Conservation (phyloP, 2,797 vertebrate species). For the Triplophysa bombifrons region DNA sequence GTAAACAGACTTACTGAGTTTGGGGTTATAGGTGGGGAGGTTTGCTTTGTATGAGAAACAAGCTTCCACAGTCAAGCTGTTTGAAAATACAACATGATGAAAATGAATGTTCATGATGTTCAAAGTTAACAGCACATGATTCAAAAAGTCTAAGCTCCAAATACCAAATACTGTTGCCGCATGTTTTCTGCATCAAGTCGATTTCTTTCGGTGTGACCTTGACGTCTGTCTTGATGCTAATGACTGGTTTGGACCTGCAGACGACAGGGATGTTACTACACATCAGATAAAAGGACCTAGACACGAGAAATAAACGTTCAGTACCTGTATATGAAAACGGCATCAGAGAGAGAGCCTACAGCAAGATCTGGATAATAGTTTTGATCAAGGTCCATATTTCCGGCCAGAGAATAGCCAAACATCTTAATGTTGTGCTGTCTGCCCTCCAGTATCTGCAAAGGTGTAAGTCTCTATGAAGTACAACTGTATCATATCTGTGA, state of each 20-base stretch:
- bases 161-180: slow-evolving; percentile 76
- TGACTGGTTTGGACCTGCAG: slow-evolving; percentile 85
- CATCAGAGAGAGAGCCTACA: slow-evolving; percentile 92
- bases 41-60: slow-evolving; percentile 90
- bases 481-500: neutral
- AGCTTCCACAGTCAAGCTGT: slow-evolving; percentile 84
- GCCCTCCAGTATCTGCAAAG: slow-evolving; percentile 85
- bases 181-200: slow-evolving; percentile 83
- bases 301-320: slow-evolving; percentile 1
- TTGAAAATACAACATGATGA: slow-evolving; percentile 52
- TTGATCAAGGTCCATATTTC: slow-evolving; percentile 93
- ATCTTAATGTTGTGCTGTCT: slow-evolving; percentile 73
- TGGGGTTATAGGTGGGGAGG: slow-evolving; percentile 79
- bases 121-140: neutral
- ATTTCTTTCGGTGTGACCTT: slow-evolving; percentile 85
- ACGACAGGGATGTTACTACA: neutral
- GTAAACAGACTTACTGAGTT: slow-evolving; percentile 82
- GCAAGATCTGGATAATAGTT: slow-evolving; percentile 96
- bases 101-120: neutral
- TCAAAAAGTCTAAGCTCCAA: neutral
- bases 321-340: slow-evolving; percentile 90
- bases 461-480: neutral
- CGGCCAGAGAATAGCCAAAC: slow-evolving; percentile 96
- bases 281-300: neutral
- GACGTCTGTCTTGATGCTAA: slow-evolving; percentile 84